Evolutionary conservation across 1,140 invertebrate genomes (phyloP), one percentile per base, ranked within the genome.

Genomic region (Drosophila sp.): DNA sequence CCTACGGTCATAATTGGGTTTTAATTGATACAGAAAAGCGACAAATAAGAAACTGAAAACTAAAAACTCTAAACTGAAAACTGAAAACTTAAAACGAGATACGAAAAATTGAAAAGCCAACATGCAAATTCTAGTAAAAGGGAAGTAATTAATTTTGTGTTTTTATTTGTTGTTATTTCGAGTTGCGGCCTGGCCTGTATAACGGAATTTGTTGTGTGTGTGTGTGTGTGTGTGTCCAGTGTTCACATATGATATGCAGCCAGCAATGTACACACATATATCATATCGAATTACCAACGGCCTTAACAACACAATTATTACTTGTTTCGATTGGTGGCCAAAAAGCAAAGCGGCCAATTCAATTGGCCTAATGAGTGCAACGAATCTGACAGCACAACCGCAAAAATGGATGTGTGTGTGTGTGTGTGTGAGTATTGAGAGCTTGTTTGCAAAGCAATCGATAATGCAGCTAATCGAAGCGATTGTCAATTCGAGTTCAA

Each of bases 311-410:
- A 81, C 82, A 80, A 87, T 87, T 78, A 86, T 65, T 64, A 64
- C 75, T 72, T 66, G 78, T 75, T 80, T 79, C 58, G 72, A 62
- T 48, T 76, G 70, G 58, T 48, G 41, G 45, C 34, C 57, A 54
- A 74, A 74, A 65, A 56, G 43, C 56, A 57, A 76, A 66, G 43
- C 61, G 38, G 43, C 64, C 81, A 87, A 76, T 76, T 86, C 41
- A 87, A 87, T 79, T 76, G 83, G 76, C 76, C 82, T 87, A 87
- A 87, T 87, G 79, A 87, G 67, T 87, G 79, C 78, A 89, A 87
- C 82, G 82, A 87, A 82, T 82, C 65, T 79, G 83, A 87, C 82
- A 84, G 80, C 65, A 14, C 34, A 51, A 48, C 38, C 48, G 18
- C 67, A 71, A 71, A 71, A 34, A 62, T 53, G 9, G 16, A 6